These are phyloP conservation scores for Drosophila setifemur DNA, from an alignment of 1,140 invertebrate genomes.

Conservation along the genomic window DNA sequence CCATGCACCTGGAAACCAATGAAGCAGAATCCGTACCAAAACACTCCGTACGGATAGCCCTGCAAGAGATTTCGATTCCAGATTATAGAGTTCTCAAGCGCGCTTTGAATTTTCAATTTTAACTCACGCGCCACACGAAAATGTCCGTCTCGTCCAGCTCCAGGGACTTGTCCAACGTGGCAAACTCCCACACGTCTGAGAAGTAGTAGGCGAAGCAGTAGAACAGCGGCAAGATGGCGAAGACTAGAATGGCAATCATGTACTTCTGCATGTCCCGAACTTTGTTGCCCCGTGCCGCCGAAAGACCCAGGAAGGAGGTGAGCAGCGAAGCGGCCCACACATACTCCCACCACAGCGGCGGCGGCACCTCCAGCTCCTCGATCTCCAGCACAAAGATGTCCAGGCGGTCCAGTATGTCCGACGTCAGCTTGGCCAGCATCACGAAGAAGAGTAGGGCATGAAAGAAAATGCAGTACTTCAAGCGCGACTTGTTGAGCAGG, in stretches of 20 bases:
- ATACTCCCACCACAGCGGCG: constrained; percentile 93
- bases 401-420: constrained; percentile 94
- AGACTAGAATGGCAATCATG: constrained; percentile 89
- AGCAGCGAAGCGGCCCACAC: constrained; percentile 94
- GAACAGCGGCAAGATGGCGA: constrained; percentile 91
- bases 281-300: constrained; percentile 92
- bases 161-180: constrained; percentile 87
- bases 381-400: constrained; percentile 97
- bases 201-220: constrained; percentile 93
- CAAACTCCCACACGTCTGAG: constrained; percentile 91
- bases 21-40: constrained; percentile 97
- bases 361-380: constrained; percentile 95
- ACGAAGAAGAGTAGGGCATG: constrained; percentile 94
- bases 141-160: constrained; percentile 86
- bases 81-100: neutral
- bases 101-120: neutral
- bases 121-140: constrained; percentile 90
- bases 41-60: constrained; percentile 94
- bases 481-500: constrained; percentile 94
- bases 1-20: constrained; percentile 94
- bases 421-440: constrained; percentile 95
- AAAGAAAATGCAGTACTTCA: constrained; percentile 96
- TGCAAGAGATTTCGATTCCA: constrained; percentile 82
- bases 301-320: constrained; percentile 93
- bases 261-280: constrained; percentile 91